Base-by-base conservation (phyloP, 2,888 invertebrate genomes). In the Dynastes maya region DNA sequence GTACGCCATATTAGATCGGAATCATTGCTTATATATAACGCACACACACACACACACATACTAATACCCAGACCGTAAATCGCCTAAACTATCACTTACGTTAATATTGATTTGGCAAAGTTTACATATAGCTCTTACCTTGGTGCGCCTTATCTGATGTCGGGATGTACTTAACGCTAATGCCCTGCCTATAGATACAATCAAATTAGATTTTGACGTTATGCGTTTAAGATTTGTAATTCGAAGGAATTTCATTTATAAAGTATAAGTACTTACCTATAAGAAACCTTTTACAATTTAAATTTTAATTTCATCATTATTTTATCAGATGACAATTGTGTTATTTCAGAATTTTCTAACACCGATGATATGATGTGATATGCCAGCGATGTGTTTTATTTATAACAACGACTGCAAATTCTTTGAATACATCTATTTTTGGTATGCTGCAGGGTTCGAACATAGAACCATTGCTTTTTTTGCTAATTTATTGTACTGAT, bases 1-100 rank as follows among this genome's bases (percentile, higher is more conserved):
- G 72, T 58, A 72, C 72, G 63, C 79, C 77, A 77, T 77, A 79
- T 79, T 79, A 79, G 79, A 79, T 79, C 76, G 79, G 76, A 77
- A 79, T 79, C 79, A 67, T 76, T 72, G 79, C 79, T 72, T 77
- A 77, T 79, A 72, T 78, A 76, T 76, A 68, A 72, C 72, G 58
- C 72, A 72, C 37, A 72, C 72, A 71, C 55, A 37, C 55, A 37
- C 55, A 37, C 40, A 71, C 72, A 58, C 58, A 58, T 58, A 72
- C 72, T 45, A 72, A 55, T 61, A 16, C 27, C 72, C 9, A 4
- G 58, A 37, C 72, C 58, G 72, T 72, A 72, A 72, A 72, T 72
- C 72, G 72, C 72, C 72, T 72, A 72, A 72, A 72, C 72, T 72
- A 72, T 72, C 72, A 72, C 72, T 72, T 72, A 72, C 72, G 72